A percentile compares a stretch with the other conserved stretches of the same genome.
phyloP scores from a whole-genome alignment of 2,888 invertebrate genomes.

The Andrena hattorfiana region DNA sequence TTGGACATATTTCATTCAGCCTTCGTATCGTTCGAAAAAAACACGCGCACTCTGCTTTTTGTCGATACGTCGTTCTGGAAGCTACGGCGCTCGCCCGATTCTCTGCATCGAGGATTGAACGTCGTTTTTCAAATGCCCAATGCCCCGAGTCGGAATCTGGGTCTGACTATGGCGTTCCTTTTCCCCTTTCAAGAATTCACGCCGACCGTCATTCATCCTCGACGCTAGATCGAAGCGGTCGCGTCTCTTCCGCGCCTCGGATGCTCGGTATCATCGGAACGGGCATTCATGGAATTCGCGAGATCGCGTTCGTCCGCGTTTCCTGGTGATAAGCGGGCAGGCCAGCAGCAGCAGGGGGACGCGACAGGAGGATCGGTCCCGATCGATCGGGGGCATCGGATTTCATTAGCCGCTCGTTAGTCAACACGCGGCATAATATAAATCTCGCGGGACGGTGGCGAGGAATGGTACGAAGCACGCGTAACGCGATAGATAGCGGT shows the following conservation, averaged over 20 bases:
- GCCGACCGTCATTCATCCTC: constrained; percentile 5
- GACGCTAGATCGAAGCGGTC: constrained; percentile 3
- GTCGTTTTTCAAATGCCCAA: neutral
- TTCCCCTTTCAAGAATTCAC: neutral
- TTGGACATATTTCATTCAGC: constrained; percentile 29
- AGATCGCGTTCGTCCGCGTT: constrained; percentile 40
- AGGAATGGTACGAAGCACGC: constrained; percentile 30
- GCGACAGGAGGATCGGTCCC: constrained; percentile 19
- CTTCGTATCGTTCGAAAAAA: neutral
- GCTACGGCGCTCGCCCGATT: too few relatives aligned
- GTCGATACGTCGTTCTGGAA: too few relatives aligned
- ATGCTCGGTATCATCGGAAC: constrained; percentile 40
- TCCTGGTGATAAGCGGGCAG: constrained; percentile 47
- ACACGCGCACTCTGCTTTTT: neutral
- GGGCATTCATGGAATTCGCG: constrained; percentile 55
- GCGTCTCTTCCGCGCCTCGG: neutral
- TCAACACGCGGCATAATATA: constrained; percentile 57
- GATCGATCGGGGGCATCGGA: constrained; percentile 70
- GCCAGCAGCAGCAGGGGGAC: constrained; percentile 19
- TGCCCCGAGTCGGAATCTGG: neutral
- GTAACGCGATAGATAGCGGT: constrained; percentile 66
- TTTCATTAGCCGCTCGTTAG: constrained; percentile 74
- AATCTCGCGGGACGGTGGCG: constrained; percentile 53
- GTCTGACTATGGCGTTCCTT: neutral
- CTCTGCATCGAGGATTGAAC: neutral